Evolutionary conservation across 2,888 invertebrate species (phyloP), one percentile per base, ranked within the genome.

Genomic region (Agonopterix heracliana): DNA sequence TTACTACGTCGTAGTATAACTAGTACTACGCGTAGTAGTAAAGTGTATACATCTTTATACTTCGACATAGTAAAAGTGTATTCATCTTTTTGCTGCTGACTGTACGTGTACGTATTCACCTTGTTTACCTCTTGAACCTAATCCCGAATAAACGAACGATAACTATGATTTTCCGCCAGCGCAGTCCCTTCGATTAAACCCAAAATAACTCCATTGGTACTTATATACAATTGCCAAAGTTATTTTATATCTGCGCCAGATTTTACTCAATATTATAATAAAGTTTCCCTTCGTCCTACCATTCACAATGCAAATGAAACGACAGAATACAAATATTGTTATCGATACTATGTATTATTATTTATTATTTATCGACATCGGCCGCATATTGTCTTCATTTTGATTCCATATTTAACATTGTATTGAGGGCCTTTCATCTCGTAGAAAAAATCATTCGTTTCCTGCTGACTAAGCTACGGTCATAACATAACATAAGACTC

Each of bases 351-450:
- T 46, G 48, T 49, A 26, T 48, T 46, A 47, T 49, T 52, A 49
- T 53, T 48, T 46, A 47, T 49, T 52, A 49, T 53, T 53, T 48
- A 50, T 50, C 48, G 46, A 49, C 46, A 50, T 53, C 46, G 52
- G 47, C 34, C 34, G 42, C 46, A 35, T 47, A 52, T 49, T 47
- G 49, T 43, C 41, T 50, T 46, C 49, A 47, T 49, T 49, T 45
- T 50, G 44, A 49, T 49, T 35, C 43, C 40, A 46, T 46, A 51
- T 51, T 46, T 48, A 48, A 48, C 51, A 47, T 48, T n/a, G n/a
- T n/a, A n/a, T n/a, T n/a, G n/a, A 46, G 48, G 44, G 48, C 41
- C 43, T 46, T 35, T 48, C 11, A 38, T 38, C 3, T 11, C 38
- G n/a, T 38, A 11, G 38, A n/a, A 38, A 38, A 38, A 11, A 38